Evolutionary conservation across 2,797 vertebrate species (phyloP).

Genomic region (Ceryle rudis): DNA sequence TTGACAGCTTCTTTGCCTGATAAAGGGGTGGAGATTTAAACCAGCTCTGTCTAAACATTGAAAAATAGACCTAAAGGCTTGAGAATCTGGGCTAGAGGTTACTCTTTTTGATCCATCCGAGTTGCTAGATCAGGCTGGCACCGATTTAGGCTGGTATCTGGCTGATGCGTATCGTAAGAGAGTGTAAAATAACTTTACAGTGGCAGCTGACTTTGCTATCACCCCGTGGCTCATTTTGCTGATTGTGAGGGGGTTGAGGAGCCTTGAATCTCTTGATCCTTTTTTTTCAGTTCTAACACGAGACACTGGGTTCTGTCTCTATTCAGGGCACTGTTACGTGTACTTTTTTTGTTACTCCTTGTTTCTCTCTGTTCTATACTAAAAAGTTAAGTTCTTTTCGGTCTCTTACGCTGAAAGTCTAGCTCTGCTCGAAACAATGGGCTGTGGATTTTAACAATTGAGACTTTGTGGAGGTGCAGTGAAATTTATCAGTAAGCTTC

Average conservation of each 20-base stretch:
- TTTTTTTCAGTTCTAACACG: not conserved
- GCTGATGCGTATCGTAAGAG: not conserved
- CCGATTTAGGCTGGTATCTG: not conserved
- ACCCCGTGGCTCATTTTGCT: accelerated
- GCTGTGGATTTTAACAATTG: not conserved
- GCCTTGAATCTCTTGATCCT: not conserved
- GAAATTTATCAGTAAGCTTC: not conserved
- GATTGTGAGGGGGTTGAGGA: not conserved
- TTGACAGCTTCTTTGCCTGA: not conserved
- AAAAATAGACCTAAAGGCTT: not conserved
- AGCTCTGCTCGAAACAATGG: not conserved
- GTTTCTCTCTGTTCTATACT: not conserved
- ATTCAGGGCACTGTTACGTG: not conserved
- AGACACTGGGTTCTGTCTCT: not conserved
- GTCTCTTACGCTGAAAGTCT: not conserved
- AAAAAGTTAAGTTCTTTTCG: not conserved
- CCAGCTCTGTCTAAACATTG: not conserved
- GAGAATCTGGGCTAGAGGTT: not conserved
- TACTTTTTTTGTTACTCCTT: not conserved
- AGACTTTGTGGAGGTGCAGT: not conserved
- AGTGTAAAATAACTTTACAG: not conserved
- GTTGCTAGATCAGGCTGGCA: not conserved
- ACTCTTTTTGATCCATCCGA: accelerated
- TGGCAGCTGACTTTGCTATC: not conserved
- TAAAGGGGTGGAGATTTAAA: not conserved